Conservation (phyloP, 2,888 invertebrate genomes). For the Caenorhabditis afra region DNA sequence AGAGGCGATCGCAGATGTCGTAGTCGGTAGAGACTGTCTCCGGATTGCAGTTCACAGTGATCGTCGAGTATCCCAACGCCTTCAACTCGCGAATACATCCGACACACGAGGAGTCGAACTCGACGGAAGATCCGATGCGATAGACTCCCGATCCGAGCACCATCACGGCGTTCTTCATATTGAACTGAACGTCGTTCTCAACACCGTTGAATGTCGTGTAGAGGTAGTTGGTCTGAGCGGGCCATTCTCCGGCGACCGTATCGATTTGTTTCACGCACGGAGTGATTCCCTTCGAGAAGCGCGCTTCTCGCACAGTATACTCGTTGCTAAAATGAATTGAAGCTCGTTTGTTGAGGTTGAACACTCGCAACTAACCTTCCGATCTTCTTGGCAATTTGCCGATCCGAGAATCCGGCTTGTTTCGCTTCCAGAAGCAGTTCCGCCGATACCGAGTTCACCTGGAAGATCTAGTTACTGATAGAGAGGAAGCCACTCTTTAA, state of each 20-base stretch:
- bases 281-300: constrained; percentile 83
- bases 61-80: constrained; percentile 85
- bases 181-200: constrained; percentile 86
- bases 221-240: constrained; percentile 97
- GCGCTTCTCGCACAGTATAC: constrained; percentile 78
- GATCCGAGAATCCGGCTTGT: constrained; percentile 95
- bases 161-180: constrained; percentile 78
- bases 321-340: constrained; percentile 81
- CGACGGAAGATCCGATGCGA: constrained; percentile 95
- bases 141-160: constrained; percentile 90
- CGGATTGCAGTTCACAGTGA: constrained; percentile 99
- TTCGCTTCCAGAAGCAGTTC: constrained; percentile 88
- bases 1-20: constrained; percentile 97
- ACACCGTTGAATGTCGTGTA: constrained; percentile 95
- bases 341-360: constrained; percentile 4
- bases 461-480: too few species aligned
- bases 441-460: constrained; percentile 61
- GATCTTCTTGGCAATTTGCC: constrained; percentile 88
- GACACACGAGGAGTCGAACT: constrained; percentile 99
- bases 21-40: constrained; percentile 99
- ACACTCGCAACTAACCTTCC: constrained; percentile 67
- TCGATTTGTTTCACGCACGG: constrained; percentile 97
- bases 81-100: constrained; percentile 92
- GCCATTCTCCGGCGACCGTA: constrained; percentile 99
- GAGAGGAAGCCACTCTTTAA: too few species aligned